phyloP scores from a whole-genome alignment of 1,140 invertebrate species.

The Atopsyche davidsoni region DNA sequence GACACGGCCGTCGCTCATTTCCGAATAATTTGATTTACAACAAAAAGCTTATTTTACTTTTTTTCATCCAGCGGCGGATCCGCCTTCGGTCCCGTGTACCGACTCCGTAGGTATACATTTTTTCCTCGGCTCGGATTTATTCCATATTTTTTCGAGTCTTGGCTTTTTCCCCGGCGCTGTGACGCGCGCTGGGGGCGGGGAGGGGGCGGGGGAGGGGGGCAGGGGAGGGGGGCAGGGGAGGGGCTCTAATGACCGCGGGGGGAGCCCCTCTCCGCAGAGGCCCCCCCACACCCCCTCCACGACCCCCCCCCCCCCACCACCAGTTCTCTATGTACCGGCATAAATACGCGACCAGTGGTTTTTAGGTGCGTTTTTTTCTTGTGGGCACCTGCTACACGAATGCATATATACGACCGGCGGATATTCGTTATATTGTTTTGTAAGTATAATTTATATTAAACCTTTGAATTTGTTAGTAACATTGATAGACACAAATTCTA shows the following conservation, averaged over 20 bases:
- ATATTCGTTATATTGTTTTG: too few species aligned
- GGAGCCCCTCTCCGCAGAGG: constrained; percentile 4
- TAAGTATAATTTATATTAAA: too few species aligned
- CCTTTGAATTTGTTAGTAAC: too few species aligned
- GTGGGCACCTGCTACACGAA: too few species aligned
- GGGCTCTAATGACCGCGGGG: constrained; percentile 31
- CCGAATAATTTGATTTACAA: constrained; percentile 17
- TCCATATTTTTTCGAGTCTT: constrained; percentile 15
- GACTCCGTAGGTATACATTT: constrained; percentile 14
- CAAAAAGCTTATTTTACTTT: constrained; percentile 7
- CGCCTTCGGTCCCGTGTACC: constrained; percentile 5
- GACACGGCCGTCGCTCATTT: constrained; percentile 8
- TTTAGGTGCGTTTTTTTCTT: too few species aligned
- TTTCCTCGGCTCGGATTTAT: constrained; percentile 15
- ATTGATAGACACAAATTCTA: too few species aligned
- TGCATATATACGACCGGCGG: too few species aligned
- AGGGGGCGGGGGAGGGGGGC: background rate
- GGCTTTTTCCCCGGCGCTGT: constrained; percentile 9
- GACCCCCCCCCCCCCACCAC: too few species aligned
- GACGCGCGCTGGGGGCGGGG: constrained; percentile 15
- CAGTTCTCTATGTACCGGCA: too few species aligned
- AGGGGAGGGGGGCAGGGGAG: constrained; percentile 3
- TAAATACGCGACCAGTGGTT: too few species aligned
- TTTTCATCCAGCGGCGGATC: too few species aligned
- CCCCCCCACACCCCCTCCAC: too few species aligned